Conservation (phyloP, 2,113 vertebrate genomes). For the Labrus mixtus region DNA sequence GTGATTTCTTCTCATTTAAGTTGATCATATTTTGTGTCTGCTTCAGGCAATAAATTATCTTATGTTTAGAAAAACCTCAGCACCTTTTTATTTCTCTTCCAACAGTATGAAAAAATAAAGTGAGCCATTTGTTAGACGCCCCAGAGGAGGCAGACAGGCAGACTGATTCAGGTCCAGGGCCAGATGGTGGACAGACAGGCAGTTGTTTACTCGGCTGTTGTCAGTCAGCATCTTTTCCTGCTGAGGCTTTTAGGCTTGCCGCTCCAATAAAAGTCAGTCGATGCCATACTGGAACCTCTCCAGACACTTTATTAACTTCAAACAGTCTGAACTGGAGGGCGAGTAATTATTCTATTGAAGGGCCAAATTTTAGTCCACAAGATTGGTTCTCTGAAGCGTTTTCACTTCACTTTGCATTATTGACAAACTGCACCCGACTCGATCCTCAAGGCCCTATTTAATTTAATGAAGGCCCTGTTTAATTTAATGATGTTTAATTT, state of each 20-base stretch:
- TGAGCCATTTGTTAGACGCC: constrained; percentile 8
- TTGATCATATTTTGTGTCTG: no score
- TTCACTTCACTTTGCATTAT: no score
- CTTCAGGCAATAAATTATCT: no score
- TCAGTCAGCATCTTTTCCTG: background rate
- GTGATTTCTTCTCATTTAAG: background rate
- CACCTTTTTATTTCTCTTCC: constrained; percentile 50
- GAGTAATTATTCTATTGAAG: background rate
- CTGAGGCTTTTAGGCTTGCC: background rate
- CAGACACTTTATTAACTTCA: no score
- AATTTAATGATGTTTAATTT: no score
- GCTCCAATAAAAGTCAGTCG: background rate
- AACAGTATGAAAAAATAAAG: constrained; percentile 28
- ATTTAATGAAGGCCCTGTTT: no score
- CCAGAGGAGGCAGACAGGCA: background rate
- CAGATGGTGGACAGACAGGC: constrained; percentile 3
- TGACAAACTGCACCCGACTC: background rate
- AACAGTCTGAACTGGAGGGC: background rate
- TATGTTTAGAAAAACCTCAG: background rate
- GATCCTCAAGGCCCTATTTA: no score
- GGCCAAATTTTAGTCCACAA: background rate
- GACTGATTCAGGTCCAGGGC: background rate
- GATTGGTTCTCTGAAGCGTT: background rate
- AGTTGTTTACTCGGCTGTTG: constrained; percentile 20
- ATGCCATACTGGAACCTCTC: background rate